Conservation (phyloP, 2,888 invertebrate genomes). For the Meghimatium bilineatum region DNA sequence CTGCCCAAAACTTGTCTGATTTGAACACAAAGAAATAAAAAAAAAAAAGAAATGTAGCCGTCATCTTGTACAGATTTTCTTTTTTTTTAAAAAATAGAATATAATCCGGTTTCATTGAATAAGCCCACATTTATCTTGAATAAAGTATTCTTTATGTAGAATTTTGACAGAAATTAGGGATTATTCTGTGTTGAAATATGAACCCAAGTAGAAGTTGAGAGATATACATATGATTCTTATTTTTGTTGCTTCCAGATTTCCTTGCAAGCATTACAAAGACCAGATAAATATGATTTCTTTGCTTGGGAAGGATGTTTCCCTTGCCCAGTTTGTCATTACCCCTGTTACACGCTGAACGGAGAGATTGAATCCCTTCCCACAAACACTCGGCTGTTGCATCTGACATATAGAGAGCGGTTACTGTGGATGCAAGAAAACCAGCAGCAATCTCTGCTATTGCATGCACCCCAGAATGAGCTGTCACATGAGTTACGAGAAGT, state of each 20-base stretch:
- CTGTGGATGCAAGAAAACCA: conserved; percentile 11
- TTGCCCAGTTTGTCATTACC: conserved; percentile 36
- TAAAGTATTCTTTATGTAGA: too few species aligned
- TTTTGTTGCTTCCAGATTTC: conserved; percentile 32
- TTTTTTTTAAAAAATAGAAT: too few species aligned
- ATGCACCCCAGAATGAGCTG: background rate
- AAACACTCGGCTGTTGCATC: conserved; percentile 23
- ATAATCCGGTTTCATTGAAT: too few species aligned
- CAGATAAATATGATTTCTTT: conserved; percentile 39
- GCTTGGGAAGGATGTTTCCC: conserved; percentile 34
- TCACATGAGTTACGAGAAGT: background rate
- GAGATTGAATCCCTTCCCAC: conserved; percentile 7
- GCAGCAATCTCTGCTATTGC: background rate
- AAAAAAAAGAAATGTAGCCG: too few species aligned
- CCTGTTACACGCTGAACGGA: conserved; percentile 32
- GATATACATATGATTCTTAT: too few species aligned
- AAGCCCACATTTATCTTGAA: too few species aligned
- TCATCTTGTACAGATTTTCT: too few species aligned
- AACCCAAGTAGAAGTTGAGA: too few species aligned
- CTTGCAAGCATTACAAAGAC: background rate
- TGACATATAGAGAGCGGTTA: conserved; percentile 31
- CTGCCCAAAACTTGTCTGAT: too few species aligned
- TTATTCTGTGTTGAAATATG: too few species aligned
- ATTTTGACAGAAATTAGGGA: too few species aligned
- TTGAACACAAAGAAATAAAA: too few species aligned